These are phyloP conservation scores for Ataeniobius toweri DNA, from an alignment of 2,797 vertebrate genomes.

Conservation along the genomic window DNA sequence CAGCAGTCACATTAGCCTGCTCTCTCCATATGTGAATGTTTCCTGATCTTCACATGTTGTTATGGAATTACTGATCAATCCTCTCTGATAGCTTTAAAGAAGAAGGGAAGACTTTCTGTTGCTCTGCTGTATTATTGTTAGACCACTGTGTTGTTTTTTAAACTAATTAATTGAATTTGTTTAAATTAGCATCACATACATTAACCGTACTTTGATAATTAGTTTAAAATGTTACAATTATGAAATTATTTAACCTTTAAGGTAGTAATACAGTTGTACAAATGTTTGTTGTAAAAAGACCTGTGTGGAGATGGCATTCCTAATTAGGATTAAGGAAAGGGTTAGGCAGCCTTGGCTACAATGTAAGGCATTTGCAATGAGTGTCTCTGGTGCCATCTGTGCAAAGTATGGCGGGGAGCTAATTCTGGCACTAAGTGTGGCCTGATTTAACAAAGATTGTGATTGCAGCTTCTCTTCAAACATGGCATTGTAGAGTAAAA, in stretches of 20 bases:
- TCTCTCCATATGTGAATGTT: slow-evolving; percentile 46
- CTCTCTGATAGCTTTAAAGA: slow-evolving; percentile 44
- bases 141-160: slow-evolving; percentile 54
- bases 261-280: slow-evolving; percentile 18
- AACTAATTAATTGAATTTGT: slow-evolving; percentile 2
- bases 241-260: slow-evolving; percentile 26
- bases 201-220: slow-evolving; percentile 20
- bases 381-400: slow-evolving; percentile 80
- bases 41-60: slow-evolving; percentile 47
- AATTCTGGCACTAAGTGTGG: slow-evolving; percentile 79
- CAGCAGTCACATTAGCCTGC: slow-evolving; percentile 58
- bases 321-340: slow-evolving; percentile 87
- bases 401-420: slow-evolving; percentile 76
- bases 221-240: slow-evolving; percentile 41
- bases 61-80: slow-evolving; percentile 65
- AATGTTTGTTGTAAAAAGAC: slow-evolving; percentile 63
- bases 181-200: slow-evolving; percentile 10
- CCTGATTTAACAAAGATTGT: slow-evolving; percentile 74
- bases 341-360: slow-evolving; percentile 78
- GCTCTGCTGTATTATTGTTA: slow-evolving; percentile 50
- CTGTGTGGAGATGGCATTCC: slow-evolving; percentile 79
- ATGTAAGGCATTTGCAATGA: slow-evolving; percentile 81
- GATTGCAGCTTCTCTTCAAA: slow-evolving; percentile 59
- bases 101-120: slow-evolving; percentile 25
- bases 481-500: slow-evolving; percentile 48